Base-by-base conservation (phyloP, 92 coral and sea anemone species). In the Scolanthus callimorphus region DNA sequence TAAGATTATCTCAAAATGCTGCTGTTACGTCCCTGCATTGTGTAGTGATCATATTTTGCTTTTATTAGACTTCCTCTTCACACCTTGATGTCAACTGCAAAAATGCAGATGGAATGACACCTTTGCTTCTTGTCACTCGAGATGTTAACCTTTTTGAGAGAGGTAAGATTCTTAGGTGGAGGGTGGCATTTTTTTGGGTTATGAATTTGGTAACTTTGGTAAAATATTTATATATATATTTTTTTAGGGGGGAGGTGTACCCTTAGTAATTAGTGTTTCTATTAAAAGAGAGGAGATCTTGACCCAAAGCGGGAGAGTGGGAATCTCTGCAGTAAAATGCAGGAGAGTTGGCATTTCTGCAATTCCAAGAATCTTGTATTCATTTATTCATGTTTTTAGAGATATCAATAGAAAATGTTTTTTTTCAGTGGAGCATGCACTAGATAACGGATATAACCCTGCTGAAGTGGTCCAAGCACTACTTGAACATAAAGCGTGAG, bases 51-150 rank as follows among this genome's bases (percentile, higher is more conserved):
- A 20, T 11, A 39, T n/a, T 64, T n/a, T 17, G 12, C 43, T 25
- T 60, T 25, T 60, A 60, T 11, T 29, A 86, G 95, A 59, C 85
- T 29, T 81, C 89, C 15, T 70, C 52, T 12, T 67, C 70, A 3
- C 60, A 39, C 29, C 78, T 92, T 45, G 85, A 92, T 58, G 83
- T 88, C 19, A 92, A 92, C 78, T 84, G 92, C 49, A 80, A 41
- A 57, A 92, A 92, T 74, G 90, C 94, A 0, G 98, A 92, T 80
- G 96, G 98, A 3, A 38, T 84, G 70, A 92, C 98, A 0, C 98
- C 98, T 3, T 74, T 92, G 20, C 74, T 92, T 24, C 59, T 92
- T 17, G 98, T 88, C 15, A 92, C 98, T 13, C 72, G 98, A 56
- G 98, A 92, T 57, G 65, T 92, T 3, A 70, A 80, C 60, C 65